Evolutionary conservation across 2,113 vertebrate species (phyloP), one percentile per base, ranked within the genome.

Genomic region (Corythornis vintsioides): DNA sequence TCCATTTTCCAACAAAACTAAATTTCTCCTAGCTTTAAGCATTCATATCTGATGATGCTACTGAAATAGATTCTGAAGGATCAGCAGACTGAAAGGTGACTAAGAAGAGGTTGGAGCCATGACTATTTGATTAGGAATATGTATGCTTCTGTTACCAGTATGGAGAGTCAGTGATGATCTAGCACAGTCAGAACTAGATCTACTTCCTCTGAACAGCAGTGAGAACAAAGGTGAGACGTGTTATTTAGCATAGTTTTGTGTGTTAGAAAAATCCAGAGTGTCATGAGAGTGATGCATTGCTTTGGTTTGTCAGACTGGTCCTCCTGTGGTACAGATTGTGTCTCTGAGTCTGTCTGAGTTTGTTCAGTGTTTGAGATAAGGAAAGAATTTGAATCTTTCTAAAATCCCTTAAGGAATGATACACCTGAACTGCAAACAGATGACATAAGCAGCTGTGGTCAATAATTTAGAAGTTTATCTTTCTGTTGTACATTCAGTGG

Each of bases 151-250:
- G 63, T 85, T 86, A 78, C 85, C n/a, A 19, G 76, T 22, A 42
- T 10, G 17, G 81, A 75, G 73, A 95, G 92, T 59, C 77, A 94
- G 80, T 81, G 94, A 92, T 96, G 94, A 97, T 89, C 74, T 81
- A 91, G 91, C 78, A 77, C 4, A 47, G 86, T 92, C 79, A 75
- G 82, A 93, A 91, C 88, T 88, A 72, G 83, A 94, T 94, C 81
- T 85, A 74, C 59, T 52, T 75, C 92, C 82, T 85, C 82, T 12
- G 56, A 93, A 85, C 94, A 97, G 85, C 87, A 97, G 95, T 86
- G n/a, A 94, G 94, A 97, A 78, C 95, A 97, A 90, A 97, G 97
- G 95, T 96, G 93, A 97, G 94, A 90, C 80, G 86, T 96, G 82
- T 89, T 97, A 86, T 95, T 95, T 95, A 83, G 81, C 59, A 85